Base-by-base conservation (phyloP, 1,140 invertebrate species). In the Bombus waltoni region DNA sequence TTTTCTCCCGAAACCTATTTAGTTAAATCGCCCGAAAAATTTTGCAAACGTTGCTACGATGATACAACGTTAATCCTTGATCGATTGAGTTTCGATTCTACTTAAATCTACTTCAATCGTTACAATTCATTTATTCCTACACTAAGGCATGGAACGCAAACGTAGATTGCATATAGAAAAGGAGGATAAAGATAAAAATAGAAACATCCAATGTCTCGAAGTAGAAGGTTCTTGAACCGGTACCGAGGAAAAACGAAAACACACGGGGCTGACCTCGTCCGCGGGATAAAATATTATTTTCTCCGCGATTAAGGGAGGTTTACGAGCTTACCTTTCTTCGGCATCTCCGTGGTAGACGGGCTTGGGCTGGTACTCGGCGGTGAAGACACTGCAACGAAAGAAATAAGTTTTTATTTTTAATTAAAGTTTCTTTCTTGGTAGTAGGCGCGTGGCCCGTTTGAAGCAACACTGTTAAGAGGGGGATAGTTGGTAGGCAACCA, bases 351-450 rank as follows among this genome's bases (percentile, higher is more conserved):
- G 66, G 96, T 96, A 80, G 95, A 95, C 62, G 96, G 95, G 90
- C 95, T 96, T 83, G 96, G 95, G 87, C 96, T 95, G 57, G 96
- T 96, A 78, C 96, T 96, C 65, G 96, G 96, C 84, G 96, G 96
- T 73, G 94, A 88, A 62, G 96, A 96, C 91, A 95, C 96, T 96
- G 94, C 91, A 96, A 96, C 87, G 80, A 76, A 81, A 81, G 78
- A 84, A 89, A 89, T 9, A 89, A 89, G 68, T 92, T 93, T 92
- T 90, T 90, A 90, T 93, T 92, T 92, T 93, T 93, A 94, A 93
- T 93, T 93, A 93, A 93, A 92, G 83, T 94, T 93, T 86, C 78
- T 81, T 38, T 35, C 18, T 2, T 32, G 28, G 8, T n/a, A 40
- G 82, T 81, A 89, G 87, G 81, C 83, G 80, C 85, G 87, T 85